Evolutionary conservation across 2,888 invertebrate genomes (phyloP), one percentile per base, ranked within the genome.

Genomic region (Asteroscopus sphinx): DNA sequence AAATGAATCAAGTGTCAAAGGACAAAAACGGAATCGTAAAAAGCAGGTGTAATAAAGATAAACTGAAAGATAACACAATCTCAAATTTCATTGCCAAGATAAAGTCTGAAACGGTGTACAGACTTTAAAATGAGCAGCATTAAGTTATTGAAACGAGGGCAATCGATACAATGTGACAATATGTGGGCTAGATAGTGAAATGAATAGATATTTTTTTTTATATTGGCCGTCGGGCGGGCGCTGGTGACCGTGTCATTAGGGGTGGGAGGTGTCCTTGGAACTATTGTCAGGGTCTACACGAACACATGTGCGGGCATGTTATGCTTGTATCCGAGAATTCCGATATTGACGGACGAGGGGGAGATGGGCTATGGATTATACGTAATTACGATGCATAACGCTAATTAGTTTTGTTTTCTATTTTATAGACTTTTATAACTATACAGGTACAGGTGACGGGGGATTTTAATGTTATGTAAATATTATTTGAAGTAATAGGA

Each of bases 131-230:
- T 71, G 60, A 44, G 36, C 54, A 46, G 48, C 52, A 56, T 64
- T 41, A 58, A 70, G 45, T 68, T 73, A 76, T 76, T 70, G 68
- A 72, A 86, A 80, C 62, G 79, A 78, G 83, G 86, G 72, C 85
- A 78, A 86, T 87, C 86, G 75, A 86, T 87, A 67, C 53, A 42
- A 80, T 65, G 58, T 67, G 68, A 58, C 73, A 79, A 77, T 82
- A 77, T 72, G 71, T 45, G 39, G 55, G 49, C 45, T 62, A 62
- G 76, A 73, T 73, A 73, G 64, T 71, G 54, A 49, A 69, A 70
- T 70, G 65, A 71, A 75, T 67, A 64, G 55, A 73, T 67, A 59
- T 68, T 3, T 21, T 63, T 73, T 58, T 76, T 73, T 62, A 47
- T 56, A 46, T 45, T 54, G 58, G 42, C 41, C 42, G 47, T 35